These are phyloP conservation scores for Lagopus muta DNA, from an alignment of 2,113 vertebrate genomes.

Conservation along the genomic window DNA sequence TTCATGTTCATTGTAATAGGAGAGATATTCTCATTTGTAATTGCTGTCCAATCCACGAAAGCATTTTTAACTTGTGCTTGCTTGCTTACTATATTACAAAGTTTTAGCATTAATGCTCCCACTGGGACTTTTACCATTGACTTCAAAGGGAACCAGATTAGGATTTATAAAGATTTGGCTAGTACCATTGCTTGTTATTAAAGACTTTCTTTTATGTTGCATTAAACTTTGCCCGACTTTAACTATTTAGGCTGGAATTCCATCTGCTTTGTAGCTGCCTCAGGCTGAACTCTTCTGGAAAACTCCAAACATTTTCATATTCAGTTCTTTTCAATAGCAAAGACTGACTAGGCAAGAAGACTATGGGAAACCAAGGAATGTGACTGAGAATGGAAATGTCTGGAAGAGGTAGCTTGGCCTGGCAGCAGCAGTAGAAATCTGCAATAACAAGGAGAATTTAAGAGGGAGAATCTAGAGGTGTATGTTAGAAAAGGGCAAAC, in stretches of 20 bases:
- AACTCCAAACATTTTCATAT: not conserved
- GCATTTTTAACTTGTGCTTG: constrained; percentile 16
- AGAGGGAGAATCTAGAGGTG: not conserved
- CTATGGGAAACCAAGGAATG: not conserved
- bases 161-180: constrained; percentile 37
- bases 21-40: constrained; percentile 3
- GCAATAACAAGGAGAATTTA: not conserved
- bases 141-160: constrained; percentile 58
- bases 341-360: not conserved
- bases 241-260: constrained; percentile 35
- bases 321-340: not conserved
- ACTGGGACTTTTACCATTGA: constrained; percentile 24
- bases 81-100: constrained; percentile 41
- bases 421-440: not conserved
- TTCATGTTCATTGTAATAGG: not conserved
- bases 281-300: constrained; percentile 42
- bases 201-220: constrained; percentile 37
- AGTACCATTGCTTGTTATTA: constrained; percentile 23
- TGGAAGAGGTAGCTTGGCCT: not conserved
- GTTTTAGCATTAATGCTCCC: constrained; percentile 32
- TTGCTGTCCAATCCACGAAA: constrained; percentile 36
- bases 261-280: not conserved
- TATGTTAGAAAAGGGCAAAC: not conserved
- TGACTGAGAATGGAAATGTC: not conserved
- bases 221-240: constrained; percentile 27